Evolutionary conservation across 2,113 vertebrate genomes (phyloP).

Genomic region (Tupaia chinensis): DNA sequence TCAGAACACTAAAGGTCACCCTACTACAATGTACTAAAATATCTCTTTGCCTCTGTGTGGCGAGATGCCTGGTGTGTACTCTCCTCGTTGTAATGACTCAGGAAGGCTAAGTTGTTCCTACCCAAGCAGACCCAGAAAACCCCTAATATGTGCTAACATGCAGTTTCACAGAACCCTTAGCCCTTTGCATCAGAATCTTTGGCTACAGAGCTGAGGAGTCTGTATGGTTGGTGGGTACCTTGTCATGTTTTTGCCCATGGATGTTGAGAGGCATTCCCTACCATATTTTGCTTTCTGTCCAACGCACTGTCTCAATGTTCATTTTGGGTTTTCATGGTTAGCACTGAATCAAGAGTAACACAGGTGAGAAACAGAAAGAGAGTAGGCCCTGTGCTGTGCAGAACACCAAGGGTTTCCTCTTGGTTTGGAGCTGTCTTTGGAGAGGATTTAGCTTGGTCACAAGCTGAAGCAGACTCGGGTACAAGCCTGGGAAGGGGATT

Average conservation of each 20-base stretch:
- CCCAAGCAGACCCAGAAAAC: not conserved
- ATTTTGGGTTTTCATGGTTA: conserved; percentile 16
- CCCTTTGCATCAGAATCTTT: not conserved
- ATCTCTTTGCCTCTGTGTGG: not conserved
- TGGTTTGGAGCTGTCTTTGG: not conserved
- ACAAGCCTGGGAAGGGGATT: not conserved
- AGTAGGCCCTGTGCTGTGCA: not conserved
- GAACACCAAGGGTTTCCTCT: conserved; percentile 42
- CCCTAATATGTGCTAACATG: not conserved
- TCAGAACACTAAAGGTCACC: not conserved
- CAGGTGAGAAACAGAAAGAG: not conserved
- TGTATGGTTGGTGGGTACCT: not conserved
- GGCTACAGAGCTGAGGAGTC: not conserved
- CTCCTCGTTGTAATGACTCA: not conserved
- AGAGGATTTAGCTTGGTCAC: conserved; percentile 23
- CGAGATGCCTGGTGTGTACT: not conserved
- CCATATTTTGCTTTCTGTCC: not conserved
- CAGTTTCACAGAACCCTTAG: not conserved
- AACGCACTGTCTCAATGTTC: not conserved
- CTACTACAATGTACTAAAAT: not conserved
- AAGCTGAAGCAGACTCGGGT: not conserved
- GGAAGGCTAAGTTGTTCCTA: not conserved
- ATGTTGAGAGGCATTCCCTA: not conserved
- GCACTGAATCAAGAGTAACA: not conserved
- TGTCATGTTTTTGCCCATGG: not conserved